Percentiles rank a stretch among this genome's conserved stretches.
Evolutionary conservation across 2,797 vertebrate genomes (phyloP).

Genomic region (Iguana delicatissima): DNA sequence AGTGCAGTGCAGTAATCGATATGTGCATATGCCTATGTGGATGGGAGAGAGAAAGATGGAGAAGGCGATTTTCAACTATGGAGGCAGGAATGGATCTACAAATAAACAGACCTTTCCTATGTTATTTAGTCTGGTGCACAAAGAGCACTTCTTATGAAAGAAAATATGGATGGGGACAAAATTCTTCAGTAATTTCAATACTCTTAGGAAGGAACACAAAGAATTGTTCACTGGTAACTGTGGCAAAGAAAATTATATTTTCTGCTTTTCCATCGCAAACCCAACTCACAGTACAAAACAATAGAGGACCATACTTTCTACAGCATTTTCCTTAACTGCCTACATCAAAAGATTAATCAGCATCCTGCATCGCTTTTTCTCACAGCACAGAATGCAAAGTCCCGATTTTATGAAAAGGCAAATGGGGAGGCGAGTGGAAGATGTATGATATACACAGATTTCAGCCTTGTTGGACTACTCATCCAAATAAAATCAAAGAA

Average conservation of each 20-base stretch:
- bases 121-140: neutral
- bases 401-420: neutral
- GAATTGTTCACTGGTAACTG: conserved; percentile 7
- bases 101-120: neutral
- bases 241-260: neutral
- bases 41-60: neutral
- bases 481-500: too few relatives aligned
- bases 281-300: neutral
- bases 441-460: neutral
- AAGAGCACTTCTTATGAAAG: neutral
- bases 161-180: neutral
- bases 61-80: neutral
- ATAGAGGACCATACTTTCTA: neutral
- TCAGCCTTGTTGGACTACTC: too few relatives aligned
- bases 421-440: neutral
- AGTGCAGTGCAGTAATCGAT: neutral
- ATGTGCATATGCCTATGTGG: too few relatives aligned
- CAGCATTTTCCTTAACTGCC: neutral
- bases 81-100: neutral
- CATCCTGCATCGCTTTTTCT: neutral
- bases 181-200: neutral
- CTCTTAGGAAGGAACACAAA: neutral
- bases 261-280: neutral
- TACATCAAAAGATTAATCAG: neutral
- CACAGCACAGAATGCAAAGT: neutral